Evolutionary conservation across 2,888 invertebrate species (phyloP).

Genomic region (Hyposoter didymator): DNA sequence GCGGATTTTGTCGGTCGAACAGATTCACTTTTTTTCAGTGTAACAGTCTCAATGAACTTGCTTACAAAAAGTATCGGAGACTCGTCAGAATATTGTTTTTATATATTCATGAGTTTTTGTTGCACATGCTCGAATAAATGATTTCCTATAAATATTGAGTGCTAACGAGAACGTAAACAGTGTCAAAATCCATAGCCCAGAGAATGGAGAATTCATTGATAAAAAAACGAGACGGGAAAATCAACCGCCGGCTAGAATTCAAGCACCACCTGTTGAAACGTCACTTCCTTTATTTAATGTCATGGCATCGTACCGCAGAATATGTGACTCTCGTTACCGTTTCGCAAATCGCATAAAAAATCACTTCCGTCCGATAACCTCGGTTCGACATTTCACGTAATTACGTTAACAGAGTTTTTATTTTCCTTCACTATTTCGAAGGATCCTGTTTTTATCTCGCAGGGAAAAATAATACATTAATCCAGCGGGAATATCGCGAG

Average conservation of each 20-base stretch:
- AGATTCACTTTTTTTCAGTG: background rate
- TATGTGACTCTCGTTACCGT: background rate
- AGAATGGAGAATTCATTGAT: background rate
- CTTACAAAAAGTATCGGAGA: background rate
- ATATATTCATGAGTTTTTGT: background rate
- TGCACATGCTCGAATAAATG: background rate
- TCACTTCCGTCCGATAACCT: background rate
- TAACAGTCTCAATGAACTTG: background rate
- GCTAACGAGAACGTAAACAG: background rate
- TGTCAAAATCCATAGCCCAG: background rate
- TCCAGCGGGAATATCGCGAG: background rate
- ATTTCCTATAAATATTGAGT: background rate
- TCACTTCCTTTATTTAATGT: background rate
- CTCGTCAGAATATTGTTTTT: background rate
- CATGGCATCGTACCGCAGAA: background rate
- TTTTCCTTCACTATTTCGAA: background rate
- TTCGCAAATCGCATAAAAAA: background rate
- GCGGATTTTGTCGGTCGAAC: too few species aligned
- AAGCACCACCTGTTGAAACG: slow-evolving; percentile 4
- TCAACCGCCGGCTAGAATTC: background rate
- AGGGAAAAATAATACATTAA: background rate
- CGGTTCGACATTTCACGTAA: background rate
- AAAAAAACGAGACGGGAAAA: background rate
- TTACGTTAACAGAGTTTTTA: background rate
- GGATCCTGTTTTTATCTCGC: background rate